A percentile compares a stretch with the other conserved stretches of the same genome.
Conservation (phyloP, 2,797 vertebrate species). For the Eulemur albifrons region DNA sequence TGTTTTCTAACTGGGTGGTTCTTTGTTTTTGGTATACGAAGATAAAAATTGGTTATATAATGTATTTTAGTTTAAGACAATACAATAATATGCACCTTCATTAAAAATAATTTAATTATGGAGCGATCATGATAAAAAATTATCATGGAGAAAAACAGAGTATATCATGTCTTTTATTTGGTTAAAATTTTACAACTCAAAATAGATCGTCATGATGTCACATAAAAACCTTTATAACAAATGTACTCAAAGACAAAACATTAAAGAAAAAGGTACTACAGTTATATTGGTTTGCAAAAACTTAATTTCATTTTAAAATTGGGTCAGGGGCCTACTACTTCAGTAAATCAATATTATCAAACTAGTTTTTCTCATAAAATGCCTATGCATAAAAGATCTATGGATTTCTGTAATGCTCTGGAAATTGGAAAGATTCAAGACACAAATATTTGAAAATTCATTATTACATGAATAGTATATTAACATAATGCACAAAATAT, state of each 20-base stretch:
- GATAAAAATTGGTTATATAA: neutral
- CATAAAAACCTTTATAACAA: conserved; percentile 4
- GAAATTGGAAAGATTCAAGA: neutral
- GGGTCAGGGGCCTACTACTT: neutral
- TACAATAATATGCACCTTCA: neutral
- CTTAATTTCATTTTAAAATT: conserved; percentile 45
- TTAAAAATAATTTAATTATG: conserved; percentile 10
- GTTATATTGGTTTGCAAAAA: neutral
- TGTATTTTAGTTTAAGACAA: neutral
- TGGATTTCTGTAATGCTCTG: conserved; percentile 46
- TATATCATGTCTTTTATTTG: neutral
- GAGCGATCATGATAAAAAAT: neutral
- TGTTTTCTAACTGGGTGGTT: neutral
- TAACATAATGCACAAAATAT: neutral
- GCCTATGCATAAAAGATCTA: neutral
- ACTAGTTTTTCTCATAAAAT: conserved; percentile 38
- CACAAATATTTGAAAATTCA: neutral
- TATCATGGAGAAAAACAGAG: neutral
- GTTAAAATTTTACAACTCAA: neutral
- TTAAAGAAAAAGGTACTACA: neutral
- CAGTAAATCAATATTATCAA: conserved; percentile 39
- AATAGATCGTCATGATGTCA: neutral
- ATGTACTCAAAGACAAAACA: conserved; percentile 30
- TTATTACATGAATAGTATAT: neutral
- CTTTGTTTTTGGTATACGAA: conserved; percentile 15